Percentiles rank a stretch among this genome's conserved stretches.
These are phyloP conservation scores for Enchytraeus crypticus DNA, from an alignment of 2,888 invertebrate genomes.

Conservation along the genomic window DNA sequence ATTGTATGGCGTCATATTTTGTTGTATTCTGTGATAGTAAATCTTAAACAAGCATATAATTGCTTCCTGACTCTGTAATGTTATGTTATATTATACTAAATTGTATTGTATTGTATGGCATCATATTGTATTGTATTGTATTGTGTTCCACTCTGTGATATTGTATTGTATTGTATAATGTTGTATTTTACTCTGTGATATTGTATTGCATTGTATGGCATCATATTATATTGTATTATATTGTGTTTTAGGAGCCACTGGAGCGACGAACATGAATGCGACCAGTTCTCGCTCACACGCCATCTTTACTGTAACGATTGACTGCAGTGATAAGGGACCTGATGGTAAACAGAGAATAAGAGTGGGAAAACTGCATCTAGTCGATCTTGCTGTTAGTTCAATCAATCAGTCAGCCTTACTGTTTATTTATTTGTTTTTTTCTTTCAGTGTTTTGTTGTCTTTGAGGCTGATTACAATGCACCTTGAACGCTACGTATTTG, in stretches of 20 bases:
- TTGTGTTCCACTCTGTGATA: too few species aligned
- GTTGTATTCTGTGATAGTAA: too few species aligned
- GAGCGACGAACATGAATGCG: conserved; percentile 93
- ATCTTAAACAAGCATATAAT: too few species aligned
- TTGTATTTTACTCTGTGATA: too few species aligned
- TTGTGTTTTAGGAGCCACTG: conserved; percentile 37
- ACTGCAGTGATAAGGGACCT: conserved; percentile 74
- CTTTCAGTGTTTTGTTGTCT: background rate
- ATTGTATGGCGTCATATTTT: too few species aligned
- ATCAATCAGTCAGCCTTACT: background rate
- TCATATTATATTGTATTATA: too few species aligned
- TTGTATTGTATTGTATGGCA: too few species aligned
- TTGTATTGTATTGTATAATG: too few species aligned
- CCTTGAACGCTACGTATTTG: background rate
- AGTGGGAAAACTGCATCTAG: conserved; percentile 92
- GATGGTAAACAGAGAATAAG: conserved; percentile 79
- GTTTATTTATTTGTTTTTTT: background rate
- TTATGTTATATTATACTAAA: too few species aligned
- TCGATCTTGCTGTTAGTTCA: conserved; percentile 79
- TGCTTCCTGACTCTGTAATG: too few species aligned
- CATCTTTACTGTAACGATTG: conserved; percentile 94
- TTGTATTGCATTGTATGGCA: too few species aligned
- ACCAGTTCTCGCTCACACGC: conserved; percentile 95
- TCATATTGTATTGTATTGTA: too few species aligned
- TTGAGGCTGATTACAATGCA: background rate